Conservation (phyloP, 37 sponge, comb jelly and placozoan genomes). For the Ianthella basta region DNA sequence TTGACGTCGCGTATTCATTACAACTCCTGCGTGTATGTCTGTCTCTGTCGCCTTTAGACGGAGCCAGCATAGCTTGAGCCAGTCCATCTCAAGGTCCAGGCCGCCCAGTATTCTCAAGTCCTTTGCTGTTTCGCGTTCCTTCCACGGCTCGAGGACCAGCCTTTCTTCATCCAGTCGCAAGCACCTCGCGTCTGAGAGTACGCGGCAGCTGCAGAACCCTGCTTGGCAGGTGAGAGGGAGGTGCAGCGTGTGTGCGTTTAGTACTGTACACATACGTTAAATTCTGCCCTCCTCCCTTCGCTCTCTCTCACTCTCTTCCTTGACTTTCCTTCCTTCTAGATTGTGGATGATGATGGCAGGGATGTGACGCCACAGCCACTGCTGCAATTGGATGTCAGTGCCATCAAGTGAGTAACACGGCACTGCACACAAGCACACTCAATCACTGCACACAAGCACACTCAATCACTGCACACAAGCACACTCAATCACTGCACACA, state of each 20-base stretch:
- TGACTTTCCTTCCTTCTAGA: constrained; percentile 25
- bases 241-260: not conserved
- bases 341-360: constrained; percentile 76
- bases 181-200: constrained; percentile 63
- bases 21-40: not conserved
- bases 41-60: not conserved
- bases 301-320: not conserved
- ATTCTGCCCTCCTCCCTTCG: not conserved
- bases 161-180: constrained; percentile 41
- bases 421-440: too few relatives aligned
- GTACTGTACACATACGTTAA: too few relatives aligned
- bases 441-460: too few relatives aligned
- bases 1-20: not conserved
- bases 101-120: not conserved
- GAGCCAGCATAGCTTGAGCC: not conserved
- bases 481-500: not conserved
- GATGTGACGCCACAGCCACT: constrained; percentile 85
- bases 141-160: constrained; percentile 48
- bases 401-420: constrained; percentile 5
- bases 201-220: constrained; percentile 32
- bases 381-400: constrained; percentile 42
- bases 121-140: constrained; percentile 29
- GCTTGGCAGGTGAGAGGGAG: constrained; percentile 49
- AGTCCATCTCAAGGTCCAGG: constrained; percentile 2
- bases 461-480: too few relatives aligned